phyloP scores from a whole-genome alignment of 1,140 invertebrate species.

The Drosophila bifasciata region DNA sequence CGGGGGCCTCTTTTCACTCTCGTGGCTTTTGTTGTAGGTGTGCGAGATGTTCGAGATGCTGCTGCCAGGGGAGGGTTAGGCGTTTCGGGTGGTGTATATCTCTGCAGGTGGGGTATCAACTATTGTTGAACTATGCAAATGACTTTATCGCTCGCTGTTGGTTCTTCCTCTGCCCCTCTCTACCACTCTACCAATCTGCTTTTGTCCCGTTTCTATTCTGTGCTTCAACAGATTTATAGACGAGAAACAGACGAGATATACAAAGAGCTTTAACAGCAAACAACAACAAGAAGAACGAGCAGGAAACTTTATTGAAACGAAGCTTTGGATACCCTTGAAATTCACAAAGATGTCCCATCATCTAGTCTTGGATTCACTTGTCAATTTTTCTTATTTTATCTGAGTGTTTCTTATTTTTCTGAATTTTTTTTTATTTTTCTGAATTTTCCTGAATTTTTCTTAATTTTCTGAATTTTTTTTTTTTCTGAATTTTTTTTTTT shows the following conservation, averaged over 20 bases:
- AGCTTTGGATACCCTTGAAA: too few species aligned
- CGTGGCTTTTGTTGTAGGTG: constrained; percentile 39
- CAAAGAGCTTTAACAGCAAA: constrained; percentile 2
- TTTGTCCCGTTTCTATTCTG: constrained; percentile 27
- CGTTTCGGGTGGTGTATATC: constrained; percentile 41
- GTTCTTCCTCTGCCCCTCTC: constrained; percentile 2
- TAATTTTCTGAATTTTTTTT: too few species aligned
- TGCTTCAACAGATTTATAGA: constrained; percentile 60
- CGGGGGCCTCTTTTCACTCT: constrained; percentile 11
- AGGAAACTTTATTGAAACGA: too few species aligned
- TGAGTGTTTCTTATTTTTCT: too few species aligned
- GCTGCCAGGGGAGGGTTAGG: not conserved
- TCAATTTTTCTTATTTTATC: too few species aligned
- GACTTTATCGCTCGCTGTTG: constrained; percentile 73
- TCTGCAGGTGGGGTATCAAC: constrained; percentile 18
- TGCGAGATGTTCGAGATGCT: constrained; percentile 5
- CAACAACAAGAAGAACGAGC: constrained; percentile 3
- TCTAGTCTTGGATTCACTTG: too few species aligned
- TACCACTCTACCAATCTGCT: constrained; percentile 6
- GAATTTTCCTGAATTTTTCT: too few species aligned
- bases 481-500: too few species aligned
- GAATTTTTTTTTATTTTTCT: too few species aligned
- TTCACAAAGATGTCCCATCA: too few species aligned
- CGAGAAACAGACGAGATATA: constrained; percentile 15
- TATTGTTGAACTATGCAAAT: constrained; percentile 73